Evolutionary conservation across 1,140 invertebrate genomes (phyloP).

Genomic region (Drosophila malerkotliana): DNA sequence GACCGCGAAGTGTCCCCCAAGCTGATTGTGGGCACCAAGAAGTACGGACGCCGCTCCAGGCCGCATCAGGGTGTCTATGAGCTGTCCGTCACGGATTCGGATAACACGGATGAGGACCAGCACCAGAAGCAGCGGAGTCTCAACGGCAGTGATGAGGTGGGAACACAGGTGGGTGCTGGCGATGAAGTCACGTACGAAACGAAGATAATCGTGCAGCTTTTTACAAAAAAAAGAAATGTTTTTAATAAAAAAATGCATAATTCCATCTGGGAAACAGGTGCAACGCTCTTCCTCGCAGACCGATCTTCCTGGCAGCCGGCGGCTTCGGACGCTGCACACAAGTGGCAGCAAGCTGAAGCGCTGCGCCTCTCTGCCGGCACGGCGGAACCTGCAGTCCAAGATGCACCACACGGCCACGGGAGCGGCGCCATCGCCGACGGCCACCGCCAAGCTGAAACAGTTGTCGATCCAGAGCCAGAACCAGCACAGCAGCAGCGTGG

Average conservation of each 20-base stretch:
- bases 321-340: constrained; percentile 75
- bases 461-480: constrained; percentile 54
- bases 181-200: constrained; percentile 11
- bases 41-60: constrained; percentile 89
- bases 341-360: constrained; percentile 84
- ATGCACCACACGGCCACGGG: constrained; percentile 34
- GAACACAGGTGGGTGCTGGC: constrained; percentile 43
- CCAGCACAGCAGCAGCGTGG: constrained; percentile 71
- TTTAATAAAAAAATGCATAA: too few species aligned
- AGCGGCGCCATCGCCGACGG: constrained; percentile 36
- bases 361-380: constrained; percentile 85
- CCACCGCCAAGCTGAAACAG: constrained; percentile 31
- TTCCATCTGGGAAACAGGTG: constrained; percentile 55
- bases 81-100: constrained; percentile 74
- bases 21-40: constrained; percentile 90
- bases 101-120: constrained; percentile 74
- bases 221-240: neutral
- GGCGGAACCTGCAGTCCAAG: constrained; percentile 63
- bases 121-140: constrained; percentile 60
- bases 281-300: constrained; percentile 85
- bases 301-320: constrained; percentile 84
- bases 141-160: constrained; percentile 47
- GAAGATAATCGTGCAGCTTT: neutral
- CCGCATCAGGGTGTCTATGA: constrained; percentile 82
- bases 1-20: constrained; percentile 90